These are phyloP conservation scores for Eulemur macaco DNA, from an alignment of 2,113 vertebrate species.

Conservation along the genomic window DNA sequence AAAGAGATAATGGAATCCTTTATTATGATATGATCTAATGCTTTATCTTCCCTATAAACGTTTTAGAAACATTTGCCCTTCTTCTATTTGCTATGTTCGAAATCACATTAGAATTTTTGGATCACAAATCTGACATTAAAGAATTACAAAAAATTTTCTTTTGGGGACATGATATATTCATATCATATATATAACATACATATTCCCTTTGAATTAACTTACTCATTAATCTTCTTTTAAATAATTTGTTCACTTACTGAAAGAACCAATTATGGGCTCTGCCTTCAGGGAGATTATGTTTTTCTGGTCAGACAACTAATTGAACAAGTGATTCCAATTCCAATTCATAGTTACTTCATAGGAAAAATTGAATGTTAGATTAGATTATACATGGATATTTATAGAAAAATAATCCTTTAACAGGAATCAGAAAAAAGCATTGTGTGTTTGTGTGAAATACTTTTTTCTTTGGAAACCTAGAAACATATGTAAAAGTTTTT, in stretches of 20 bases:
- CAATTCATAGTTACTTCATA: not conserved
- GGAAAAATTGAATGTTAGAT: not conserved
- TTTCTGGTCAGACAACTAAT: constrained; percentile 8
- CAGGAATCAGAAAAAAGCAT: not conserved
- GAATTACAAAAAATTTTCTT: not conserved
- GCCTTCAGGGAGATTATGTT: not conserved
- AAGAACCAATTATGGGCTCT: not conserved
- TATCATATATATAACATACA: too few relatives aligned
- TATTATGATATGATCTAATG: not conserved
- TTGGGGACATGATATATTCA: not conserved
- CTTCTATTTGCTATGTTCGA: constrained; percentile 10
- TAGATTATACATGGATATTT: not conserved
- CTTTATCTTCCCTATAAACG: constrained; percentile 27
- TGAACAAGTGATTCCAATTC: not conserved
- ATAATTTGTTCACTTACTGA: not conserved
- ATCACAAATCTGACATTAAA: constrained; percentile 14
- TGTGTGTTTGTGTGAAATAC: not conserved
- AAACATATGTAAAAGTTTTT: not conserved
- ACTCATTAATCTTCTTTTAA: constrained; percentile 4
- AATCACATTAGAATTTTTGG: not conserved
- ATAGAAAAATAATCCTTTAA: not conserved
- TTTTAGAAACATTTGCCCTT: constrained; percentile 13
- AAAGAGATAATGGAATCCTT: not conserved
- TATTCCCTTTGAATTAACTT: not conserved
- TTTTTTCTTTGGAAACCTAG: constrained; percentile 21